phyloP scores from a whole-genome alignment of 2,797 vertebrate species.

The Enteromius trimaculatus region DNA sequence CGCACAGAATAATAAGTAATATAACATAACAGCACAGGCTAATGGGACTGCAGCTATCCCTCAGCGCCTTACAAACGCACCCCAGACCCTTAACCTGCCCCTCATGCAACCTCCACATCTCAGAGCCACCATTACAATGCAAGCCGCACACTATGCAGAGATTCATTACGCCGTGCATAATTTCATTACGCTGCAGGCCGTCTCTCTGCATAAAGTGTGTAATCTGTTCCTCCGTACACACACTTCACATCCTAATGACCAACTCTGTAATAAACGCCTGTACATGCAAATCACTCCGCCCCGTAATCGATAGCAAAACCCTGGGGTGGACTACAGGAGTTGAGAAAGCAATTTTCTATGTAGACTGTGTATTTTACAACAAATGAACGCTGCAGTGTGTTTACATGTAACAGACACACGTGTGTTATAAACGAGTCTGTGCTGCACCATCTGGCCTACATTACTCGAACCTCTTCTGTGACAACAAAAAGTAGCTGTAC shows the following conservation, averaged over 20 bases:
- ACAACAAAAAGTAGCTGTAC: background rate
- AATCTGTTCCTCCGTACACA: constrained; percentile 66
- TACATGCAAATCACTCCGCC: constrained; percentile 64
- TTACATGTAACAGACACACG: background rate
- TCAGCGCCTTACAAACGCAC: background rate
- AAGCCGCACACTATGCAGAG: constrained; percentile 40
- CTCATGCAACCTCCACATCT: constrained; percentile 19
- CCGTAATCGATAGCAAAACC: constrained; percentile 42
- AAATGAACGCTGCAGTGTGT: background rate
- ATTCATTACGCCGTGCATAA: constrained; percentile 74
- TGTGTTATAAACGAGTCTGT: background rate
- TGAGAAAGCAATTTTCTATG: constrained; percentile 19
- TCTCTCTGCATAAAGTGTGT: constrained; percentile 68
- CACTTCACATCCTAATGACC: constrained; percentile 51
- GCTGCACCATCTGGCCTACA: background rate
- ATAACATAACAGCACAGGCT: constrained; percentile 24
- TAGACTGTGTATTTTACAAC: constrained; percentile 7
- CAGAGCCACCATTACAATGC: constrained; percentile 43
- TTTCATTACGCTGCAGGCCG: constrained; percentile 72
- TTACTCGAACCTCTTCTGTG: constrained; percentile 4
- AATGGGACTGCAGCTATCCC: background rate
- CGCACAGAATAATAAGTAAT: background rate
- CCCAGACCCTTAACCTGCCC: constrained; percentile 31
- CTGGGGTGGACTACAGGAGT: constrained; percentile 51
- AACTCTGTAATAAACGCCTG: constrained; percentile 55